Conservation (phyloP, 2,113 vertebrate species). For the Ciconia stormi region DNA sequence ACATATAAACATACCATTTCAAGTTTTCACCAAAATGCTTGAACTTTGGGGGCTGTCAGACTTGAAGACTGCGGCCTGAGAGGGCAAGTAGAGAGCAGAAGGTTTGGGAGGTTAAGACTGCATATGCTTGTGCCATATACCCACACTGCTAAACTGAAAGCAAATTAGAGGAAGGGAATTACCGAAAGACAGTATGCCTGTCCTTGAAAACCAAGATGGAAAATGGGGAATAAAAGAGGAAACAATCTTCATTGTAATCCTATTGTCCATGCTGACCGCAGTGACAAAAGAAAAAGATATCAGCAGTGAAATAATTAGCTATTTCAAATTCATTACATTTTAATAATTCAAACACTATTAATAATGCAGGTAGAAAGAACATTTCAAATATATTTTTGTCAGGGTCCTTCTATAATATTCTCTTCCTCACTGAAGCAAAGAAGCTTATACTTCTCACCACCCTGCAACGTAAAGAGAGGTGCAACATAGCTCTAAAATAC, state of each 20-base stretch:
- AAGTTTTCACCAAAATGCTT: not conserved
- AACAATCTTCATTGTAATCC: not conserved
- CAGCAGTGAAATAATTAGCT: not conserved
- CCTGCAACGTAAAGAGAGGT: not conserved
- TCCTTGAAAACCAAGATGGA: not conserved
- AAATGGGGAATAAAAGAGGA: not conserved
- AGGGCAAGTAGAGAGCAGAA: not conserved
- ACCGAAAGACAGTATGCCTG: not conserved
- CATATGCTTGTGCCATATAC: not conserved
- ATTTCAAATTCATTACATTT: not conserved
- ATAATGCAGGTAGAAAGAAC: not conserved
- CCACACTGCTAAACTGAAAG: not conserved
- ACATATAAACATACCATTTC: not conserved
- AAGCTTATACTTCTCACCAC: not conserved
- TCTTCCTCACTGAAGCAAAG: not conserved
- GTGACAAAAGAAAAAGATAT: not conserved
- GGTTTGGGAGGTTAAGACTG: not conserved
- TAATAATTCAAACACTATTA: constrained; percentile 16
- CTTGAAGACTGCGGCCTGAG: not conserved
- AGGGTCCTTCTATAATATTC: not conserved
- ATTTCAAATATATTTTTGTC: not conserved
- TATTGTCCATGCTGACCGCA: not conserved
- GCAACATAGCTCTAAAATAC: not conserved
- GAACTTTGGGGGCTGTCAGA: not conserved
- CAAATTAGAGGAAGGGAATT: not conserved